These are phyloP conservation scores for Ascidia mentula DNA, from an alignment of 23 tunicate species.

Conservation along the genomic window DNA sequence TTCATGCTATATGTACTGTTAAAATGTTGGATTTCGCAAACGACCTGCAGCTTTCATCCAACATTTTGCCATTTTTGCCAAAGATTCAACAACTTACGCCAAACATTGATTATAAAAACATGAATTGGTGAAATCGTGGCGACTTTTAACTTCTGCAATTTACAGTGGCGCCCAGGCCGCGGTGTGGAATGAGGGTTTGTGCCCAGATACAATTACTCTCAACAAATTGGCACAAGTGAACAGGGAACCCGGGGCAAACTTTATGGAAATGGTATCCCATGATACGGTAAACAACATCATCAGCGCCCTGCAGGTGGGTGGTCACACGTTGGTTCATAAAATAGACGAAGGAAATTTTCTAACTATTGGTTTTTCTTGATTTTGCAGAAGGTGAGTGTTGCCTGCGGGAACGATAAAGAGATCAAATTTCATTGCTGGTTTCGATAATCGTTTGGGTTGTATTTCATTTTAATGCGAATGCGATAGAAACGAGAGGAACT, in stretches of 20 bases:
- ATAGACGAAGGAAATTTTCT: not conserved
- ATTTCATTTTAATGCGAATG: no score
- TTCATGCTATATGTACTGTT: no score
- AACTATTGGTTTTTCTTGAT: not conserved
- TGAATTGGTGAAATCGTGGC: no score
- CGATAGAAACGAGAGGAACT: no score
- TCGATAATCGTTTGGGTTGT: no score
- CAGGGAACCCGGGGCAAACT: constrained; percentile 19
- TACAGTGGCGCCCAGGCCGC: constrained; percentile 43
- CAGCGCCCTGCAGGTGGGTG: constrained; percentile 56
- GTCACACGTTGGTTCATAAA: not conserved
- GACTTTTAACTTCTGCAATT: no score
- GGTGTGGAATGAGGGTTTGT: constrained; percentile 80
- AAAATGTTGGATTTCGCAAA: no score
- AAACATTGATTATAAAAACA: no score
- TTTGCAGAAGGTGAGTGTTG: constrained; percentile 28
- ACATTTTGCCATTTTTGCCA: no score
- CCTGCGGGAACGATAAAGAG: not conserved
- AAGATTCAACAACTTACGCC: no score
- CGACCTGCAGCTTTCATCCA: no score
- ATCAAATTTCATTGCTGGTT: not conserved
- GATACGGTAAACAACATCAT: constrained; percentile 43
- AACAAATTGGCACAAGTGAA: constrained; percentile 64
- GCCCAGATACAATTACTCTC: constrained; percentile 72
- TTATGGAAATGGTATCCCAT: constrained; percentile 58